phyloP scores from a whole-genome alignment of 2,797 vertebrate species.

The Sphenopsis melanotis region DNA sequence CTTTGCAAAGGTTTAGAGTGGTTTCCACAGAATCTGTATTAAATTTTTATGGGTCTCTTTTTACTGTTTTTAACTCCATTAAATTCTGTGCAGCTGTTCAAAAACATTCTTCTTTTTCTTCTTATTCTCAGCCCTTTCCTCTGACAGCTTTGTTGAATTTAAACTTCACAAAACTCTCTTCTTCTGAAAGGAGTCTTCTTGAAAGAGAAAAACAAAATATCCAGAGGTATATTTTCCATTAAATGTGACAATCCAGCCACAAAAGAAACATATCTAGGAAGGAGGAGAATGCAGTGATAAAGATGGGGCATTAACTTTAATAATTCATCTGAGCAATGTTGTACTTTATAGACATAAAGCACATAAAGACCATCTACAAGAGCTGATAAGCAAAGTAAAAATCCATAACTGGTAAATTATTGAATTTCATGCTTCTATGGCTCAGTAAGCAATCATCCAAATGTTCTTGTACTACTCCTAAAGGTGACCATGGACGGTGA shows the following conservation, averaged over 20 bases:
- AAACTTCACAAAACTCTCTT: background rate
- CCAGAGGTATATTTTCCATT: background rate
- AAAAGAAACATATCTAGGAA: background rate
- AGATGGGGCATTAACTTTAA: background rate
- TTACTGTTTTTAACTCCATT: conserved; percentile 16
- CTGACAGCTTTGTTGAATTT: conserved; percentile 2
- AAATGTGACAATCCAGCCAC: background rate
- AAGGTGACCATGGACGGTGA: background rate
- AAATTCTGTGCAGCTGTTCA: background rate
- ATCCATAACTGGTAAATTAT: background rate
- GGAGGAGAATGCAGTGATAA: background rate
- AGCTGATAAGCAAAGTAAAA: background rate
- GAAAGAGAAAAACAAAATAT: background rate
- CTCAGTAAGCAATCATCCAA: background rate
- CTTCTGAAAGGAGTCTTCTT: background rate
- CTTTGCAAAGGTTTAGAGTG: background rate
- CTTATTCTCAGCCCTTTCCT: background rate
- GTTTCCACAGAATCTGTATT: background rate
- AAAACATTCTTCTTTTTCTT: background rate
- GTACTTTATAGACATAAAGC: background rate
- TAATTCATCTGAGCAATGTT: background rate
- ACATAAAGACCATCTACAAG: background rate
- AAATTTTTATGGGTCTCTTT: background rate
- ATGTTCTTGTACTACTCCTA: background rate
- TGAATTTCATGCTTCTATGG: background rate